phyloP scores from a whole-genome alignment of 2,888 invertebrate species.

The Andrena flavipes region DNA sequence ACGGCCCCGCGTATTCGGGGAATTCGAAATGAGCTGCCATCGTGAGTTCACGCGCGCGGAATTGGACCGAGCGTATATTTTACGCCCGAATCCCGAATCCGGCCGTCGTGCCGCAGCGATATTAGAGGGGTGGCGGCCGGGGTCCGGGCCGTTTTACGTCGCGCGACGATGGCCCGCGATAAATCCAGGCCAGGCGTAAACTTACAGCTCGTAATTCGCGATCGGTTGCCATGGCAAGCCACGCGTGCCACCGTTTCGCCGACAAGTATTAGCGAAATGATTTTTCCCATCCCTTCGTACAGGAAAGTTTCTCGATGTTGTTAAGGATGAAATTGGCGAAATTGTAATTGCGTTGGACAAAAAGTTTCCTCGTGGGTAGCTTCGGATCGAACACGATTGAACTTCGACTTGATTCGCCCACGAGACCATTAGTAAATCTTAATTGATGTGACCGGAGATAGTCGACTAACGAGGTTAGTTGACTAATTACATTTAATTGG shows the following conservation, averaged over 20 bases:
- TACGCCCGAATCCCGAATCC: constrained; percentile 57
- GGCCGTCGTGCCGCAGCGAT: constrained; percentile 61
- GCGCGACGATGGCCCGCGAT: constrained; percentile 44
- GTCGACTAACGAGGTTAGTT: no score
- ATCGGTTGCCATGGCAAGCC: constrained; percentile 37
- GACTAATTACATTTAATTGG: no score
- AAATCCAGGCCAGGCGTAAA: constrained; percentile 57
- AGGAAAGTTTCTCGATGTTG: background rate
- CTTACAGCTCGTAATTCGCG: constrained; percentile 43
- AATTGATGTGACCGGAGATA: no score
- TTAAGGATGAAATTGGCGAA: no score
- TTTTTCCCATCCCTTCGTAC: background rate
- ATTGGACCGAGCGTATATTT: constrained; percentile 71
- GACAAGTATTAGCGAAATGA: background rate
- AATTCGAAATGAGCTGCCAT: constrained; percentile 82
- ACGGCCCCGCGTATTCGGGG: constrained; percentile 79
- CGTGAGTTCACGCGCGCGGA: constrained; percentile 71
- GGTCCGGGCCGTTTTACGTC: constrained; percentile 51
- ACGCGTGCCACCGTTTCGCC: constrained; percentile 9
- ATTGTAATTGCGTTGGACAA: no score
- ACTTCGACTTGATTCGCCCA: no score
- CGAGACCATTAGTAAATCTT: no score
- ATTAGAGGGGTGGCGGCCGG: constrained; percentile 53
- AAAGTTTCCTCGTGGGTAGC: no score
- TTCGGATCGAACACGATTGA: no score